Percentiles rank a stretch among this genome's conserved stretches.
Evolutionary conservation across 2,888 invertebrate species (phyloP).

Genomic region (Cyrtodaria siliqua): DNA sequence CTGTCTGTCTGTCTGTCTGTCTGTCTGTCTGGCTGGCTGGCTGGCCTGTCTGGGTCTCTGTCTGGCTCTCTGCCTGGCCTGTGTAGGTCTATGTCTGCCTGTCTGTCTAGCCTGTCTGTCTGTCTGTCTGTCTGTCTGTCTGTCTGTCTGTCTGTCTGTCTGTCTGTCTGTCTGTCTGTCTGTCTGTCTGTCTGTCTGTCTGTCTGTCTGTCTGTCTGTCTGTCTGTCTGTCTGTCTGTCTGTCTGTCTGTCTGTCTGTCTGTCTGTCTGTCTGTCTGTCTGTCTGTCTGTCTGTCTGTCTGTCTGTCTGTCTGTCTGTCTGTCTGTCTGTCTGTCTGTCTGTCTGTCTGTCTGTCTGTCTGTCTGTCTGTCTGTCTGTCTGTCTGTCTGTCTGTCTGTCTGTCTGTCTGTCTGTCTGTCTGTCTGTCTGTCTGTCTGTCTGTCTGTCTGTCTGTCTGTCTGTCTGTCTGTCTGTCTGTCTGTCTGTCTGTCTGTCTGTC

Average conservation of each 20-base stretch:
- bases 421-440: slow-evolving; percentile 17
- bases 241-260: slow-evolving; percentile 9
- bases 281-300: slow-evolving; percentile 13
- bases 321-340: slow-evolving; percentile 17
- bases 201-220: slow-evolving; percentile 17
- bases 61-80: too few relatives aligned
- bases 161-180: slow-evolving; percentile 16
- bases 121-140: too few relatives aligned
- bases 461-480: slow-evolving; percentile 17
- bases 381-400: slow-evolving; percentile 17
- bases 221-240: slow-evolving; percentile 11
- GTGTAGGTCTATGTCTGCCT: too few relatives aligned
- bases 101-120: too few relatives aligned
- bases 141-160: slow-evolving; percentile 17
- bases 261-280: slow-evolving; percentile 9
- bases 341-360: slow-evolving; percentile 17
- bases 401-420: slow-evolving; percentile 17
- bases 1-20: too few relatives aligned
- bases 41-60: too few relatives aligned
- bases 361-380: slow-evolving; percentile 17
- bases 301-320: slow-evolving; percentile 16
- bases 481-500: slow-evolving; percentile 14
- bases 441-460: slow-evolving; percentile 17
- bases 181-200: slow-evolving; percentile 16
- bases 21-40: too few relatives aligned